phyloP scores from a whole-genome alignment of 2,797 vertebrate species.

The Aselliscus stoliczkanus region DNA sequence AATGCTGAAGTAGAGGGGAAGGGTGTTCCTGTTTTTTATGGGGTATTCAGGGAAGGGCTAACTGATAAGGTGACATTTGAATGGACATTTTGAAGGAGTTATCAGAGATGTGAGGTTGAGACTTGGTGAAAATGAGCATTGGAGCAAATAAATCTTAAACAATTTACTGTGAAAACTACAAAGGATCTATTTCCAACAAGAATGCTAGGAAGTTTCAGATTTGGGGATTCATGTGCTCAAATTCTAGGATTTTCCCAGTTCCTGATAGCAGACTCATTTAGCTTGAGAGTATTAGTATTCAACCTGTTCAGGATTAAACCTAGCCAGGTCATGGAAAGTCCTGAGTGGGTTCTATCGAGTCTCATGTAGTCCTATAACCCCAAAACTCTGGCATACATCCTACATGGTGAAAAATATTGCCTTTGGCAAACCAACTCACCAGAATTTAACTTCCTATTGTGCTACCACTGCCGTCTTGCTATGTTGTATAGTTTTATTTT shows the following conservation, averaged over 20 bases:
- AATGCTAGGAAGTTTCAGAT: background rate
- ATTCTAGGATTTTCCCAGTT: background rate
- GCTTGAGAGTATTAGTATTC: background rate
- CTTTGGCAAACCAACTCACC: background rate
- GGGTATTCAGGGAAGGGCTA: background rate
- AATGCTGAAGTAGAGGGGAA: background rate
- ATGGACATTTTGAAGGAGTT: background rate
- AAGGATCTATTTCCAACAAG: background rate
- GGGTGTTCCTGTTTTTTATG: background rate
- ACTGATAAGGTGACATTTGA: background rate
- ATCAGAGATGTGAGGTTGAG: background rate
- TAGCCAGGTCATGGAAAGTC: background rate
- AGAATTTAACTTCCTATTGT: background rate
- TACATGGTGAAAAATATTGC: background rate
- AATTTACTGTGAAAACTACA: background rate
- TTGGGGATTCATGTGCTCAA: background rate
- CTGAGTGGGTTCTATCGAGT: background rate
- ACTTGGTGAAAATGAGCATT: background rate
- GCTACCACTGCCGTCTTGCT: background rate
- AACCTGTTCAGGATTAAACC: background rate
- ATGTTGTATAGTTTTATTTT: background rate
- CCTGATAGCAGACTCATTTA: background rate
- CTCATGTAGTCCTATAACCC: background rate
- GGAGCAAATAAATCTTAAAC: background rate
- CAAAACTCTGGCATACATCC: background rate